phyloP scores from a whole-genome alignment of 2,888 invertebrate genomes.

The Papilio gigon region DNA sequence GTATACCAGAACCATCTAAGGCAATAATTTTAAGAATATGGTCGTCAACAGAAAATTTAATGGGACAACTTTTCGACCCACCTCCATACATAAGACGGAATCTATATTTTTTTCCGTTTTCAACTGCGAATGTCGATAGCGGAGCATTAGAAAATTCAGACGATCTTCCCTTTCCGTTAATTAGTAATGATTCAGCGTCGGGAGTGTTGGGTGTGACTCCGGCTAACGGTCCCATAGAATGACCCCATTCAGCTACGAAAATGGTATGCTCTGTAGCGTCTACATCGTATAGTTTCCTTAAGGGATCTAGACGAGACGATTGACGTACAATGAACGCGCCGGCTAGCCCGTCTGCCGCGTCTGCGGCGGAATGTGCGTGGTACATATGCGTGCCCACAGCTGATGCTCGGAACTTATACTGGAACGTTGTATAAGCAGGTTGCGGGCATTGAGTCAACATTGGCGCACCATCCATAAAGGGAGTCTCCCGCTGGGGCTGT shows the following conservation, averaged over 20 bases:
- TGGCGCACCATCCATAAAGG: slow-evolving; percentile 90
- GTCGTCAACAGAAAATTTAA: slow-evolving; percentile 84
- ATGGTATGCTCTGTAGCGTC: slow-evolving; percentile 87
- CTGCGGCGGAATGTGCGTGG: slow-evolving; percentile 87
- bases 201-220: slow-evolving; percentile 68
- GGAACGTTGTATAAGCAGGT: slow-evolving; percentile 87
- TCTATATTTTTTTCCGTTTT: slow-evolving; percentile 83
- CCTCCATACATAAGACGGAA: slow-evolving; percentile 86
- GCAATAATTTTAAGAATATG: slow-evolving; percentile 86
- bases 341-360: slow-evolving; percentile 86
- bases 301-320: slow-evolving; percentile 83
- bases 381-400: slow-evolving; percentile 88
- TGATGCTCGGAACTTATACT: slow-evolving; percentile 89
- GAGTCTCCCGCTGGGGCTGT: slow-evolving; percentile 85
- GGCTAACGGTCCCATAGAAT: slow-evolving; percentile 78
- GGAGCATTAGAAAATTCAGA: slow-evolving; percentile 69
- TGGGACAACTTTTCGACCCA: slow-evolving; percentile 85
- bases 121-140: slow-evolving; percentile 77
- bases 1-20: slow-evolving; percentile 86
- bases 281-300: slow-evolving; percentile 85
- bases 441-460: slow-evolving; percentile 90
- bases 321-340: slow-evolving; percentile 88
- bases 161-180: slow-evolving; percentile 84
- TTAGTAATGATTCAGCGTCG: slow-evolving; percentile 80
- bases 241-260: slow-evolving; percentile 87